A percentile compares a stretch with the other conserved stretches of the same genome.
Evolutionary conservation across 2,113 vertebrate genomes (phyloP).

Genomic region (Gymnorhina tibicen): DNA sequence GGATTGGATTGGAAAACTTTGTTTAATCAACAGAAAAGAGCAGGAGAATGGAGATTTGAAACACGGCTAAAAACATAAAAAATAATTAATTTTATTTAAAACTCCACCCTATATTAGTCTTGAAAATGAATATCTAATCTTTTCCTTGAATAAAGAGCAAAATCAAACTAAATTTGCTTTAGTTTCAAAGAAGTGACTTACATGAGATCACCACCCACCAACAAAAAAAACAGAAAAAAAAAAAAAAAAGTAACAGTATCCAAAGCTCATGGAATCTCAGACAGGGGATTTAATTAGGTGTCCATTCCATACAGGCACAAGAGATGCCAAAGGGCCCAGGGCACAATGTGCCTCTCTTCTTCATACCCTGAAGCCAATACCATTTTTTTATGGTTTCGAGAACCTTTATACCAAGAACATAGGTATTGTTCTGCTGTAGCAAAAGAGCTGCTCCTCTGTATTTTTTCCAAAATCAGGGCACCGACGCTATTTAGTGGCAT

Average conservation of each 20-base stretch:
- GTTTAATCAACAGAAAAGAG: background rate
- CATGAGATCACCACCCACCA: background rate
- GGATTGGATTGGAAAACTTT: background rate
- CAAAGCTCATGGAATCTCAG: background rate
- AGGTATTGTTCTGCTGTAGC: background rate
- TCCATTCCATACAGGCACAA: background rate
- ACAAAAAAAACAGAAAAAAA: background rate
- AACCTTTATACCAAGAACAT: background rate
- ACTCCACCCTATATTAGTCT: background rate
- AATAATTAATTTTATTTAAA: background rate
- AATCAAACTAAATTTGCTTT: background rate
- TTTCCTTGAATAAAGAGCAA: background rate
- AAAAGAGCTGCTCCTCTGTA: background rate
- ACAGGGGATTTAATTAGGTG: background rate
- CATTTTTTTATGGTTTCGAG: background rate
- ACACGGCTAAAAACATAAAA: background rate
- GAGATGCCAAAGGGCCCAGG: background rate
- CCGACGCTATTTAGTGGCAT: accelerated
- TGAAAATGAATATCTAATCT: background rate
- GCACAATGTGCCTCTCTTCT: background rate
- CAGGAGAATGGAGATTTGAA: background rate
- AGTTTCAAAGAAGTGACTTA: background rate
- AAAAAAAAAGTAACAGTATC: background rate
- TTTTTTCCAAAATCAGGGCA: background rate
- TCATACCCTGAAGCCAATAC: background rate